Percentiles rank a stretch among this genome's conserved stretches.
Conservation (phyloP, 2,888 invertebrate species). For the Sminthurinus aureus region DNA sequence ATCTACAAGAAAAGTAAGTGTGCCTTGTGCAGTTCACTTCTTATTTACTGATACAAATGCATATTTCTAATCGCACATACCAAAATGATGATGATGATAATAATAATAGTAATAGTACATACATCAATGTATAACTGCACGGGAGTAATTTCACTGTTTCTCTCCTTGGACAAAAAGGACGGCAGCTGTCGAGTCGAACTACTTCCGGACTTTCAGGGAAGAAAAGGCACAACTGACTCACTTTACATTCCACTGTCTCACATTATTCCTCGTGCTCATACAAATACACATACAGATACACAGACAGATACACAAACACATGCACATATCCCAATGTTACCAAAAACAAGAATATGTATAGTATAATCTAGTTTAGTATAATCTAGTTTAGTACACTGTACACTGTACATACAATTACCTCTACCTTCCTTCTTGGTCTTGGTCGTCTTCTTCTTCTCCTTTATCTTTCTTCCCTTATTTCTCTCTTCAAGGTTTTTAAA, state of each 20-base stretch:
- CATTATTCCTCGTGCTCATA: background rate
- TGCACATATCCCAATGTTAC: no score
- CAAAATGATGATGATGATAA: background rate
- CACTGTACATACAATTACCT: no score
- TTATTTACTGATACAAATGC: background rate
- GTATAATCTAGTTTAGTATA: no score
- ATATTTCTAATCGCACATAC: slow-evolving; percentile 4
- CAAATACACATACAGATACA: background rate
- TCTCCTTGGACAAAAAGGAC: slow-evolving; percentile 26
- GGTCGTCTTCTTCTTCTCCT: no score
- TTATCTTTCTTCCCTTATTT: background rate
- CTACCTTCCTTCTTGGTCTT: no score
- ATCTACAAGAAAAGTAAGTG: background rate
- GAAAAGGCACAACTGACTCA: slow-evolving; percentile 31
- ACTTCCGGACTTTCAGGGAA: slow-evolving; percentile 26
- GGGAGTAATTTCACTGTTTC: slow-evolving; percentile 14
- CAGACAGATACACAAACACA: background rate
- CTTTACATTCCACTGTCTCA: slow-evolving; percentile 24
- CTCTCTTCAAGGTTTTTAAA: background rate
- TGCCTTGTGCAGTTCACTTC: background rate
- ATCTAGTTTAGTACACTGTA: no score
- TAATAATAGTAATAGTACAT: slow-evolving; percentile 9
- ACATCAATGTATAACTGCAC: background rate
- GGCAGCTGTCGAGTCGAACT: slow-evolving; percentile 27
- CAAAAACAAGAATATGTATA: no score